Evolutionary conservation across 2,113 vertebrate species (phyloP).

Genomic region (Thunnus maccoyii): DNA sequence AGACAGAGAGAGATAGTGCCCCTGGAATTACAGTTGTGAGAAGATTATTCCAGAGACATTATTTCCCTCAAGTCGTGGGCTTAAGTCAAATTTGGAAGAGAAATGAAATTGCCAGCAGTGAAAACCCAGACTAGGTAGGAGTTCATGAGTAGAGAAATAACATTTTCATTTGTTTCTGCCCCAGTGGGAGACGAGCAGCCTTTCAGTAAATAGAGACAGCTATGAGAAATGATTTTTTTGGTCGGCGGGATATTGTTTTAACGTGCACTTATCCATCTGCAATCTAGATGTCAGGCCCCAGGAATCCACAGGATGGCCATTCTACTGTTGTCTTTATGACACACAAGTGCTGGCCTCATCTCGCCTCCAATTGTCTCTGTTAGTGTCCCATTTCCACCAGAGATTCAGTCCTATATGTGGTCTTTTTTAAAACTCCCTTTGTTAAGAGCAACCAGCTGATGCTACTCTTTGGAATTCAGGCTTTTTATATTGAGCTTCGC

Average conservation of each 20-base stretch:
- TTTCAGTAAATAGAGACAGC: constrained; percentile 98
- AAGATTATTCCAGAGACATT: constrained; percentile 99
- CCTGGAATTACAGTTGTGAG: constrained; percentile 94
- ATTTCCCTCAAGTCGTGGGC: constrained; percentile 98
- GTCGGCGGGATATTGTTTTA: constrained; percentile 98
- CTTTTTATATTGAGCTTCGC: constrained; percentile 47
- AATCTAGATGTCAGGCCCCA: constrained; percentile 97
- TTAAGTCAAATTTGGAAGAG: constrained; percentile 99
- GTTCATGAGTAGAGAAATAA: constrained; percentile 99
- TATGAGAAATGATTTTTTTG: constrained; percentile 97
- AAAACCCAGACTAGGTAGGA: constrained; percentile 97
- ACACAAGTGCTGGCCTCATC: constrained; percentile 87
- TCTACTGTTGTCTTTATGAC: constrained; percentile 94
- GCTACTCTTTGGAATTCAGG: constrained; percentile 45
- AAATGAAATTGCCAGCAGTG: constrained; percentile 98
- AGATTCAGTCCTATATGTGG: constrained; percentile 48
- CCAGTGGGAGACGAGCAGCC: constrained; percentile 95
- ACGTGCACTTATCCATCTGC: constrained; percentile 98
- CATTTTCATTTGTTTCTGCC: constrained; percentile 99
- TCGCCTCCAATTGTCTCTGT: constrained; percentile 69
- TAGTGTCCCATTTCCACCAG: constrained; percentile 59
- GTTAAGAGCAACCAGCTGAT: constrained; percentile 69
- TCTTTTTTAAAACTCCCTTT: constrained; percentile 45
- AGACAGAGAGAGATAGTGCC: constrained; percentile 79
- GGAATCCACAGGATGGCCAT: constrained; percentile 94